A percentile compares a stretch with the other conserved stretches of the same genome.
Evolutionary conservation across 2,888 invertebrate genomes (phyloP).

Genomic region (Eupithecia insigniata): DNA sequence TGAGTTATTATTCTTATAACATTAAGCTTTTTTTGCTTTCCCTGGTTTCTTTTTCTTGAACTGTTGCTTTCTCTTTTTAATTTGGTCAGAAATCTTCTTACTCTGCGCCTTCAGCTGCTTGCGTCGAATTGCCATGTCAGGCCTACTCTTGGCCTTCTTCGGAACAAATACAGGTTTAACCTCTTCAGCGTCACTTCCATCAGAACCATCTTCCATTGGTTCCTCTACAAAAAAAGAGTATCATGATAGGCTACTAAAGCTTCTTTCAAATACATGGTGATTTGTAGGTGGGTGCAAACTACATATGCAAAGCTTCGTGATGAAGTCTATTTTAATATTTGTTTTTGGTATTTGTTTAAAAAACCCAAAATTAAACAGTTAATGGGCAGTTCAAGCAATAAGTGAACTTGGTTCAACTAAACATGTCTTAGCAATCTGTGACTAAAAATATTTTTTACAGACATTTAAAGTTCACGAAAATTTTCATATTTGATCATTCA

Average conservation of each 20-base stretch:
- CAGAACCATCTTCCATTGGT: conserved; percentile 54
- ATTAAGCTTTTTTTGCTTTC: conserved; percentile 33
- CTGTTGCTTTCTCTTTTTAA: conserved; percentile 76
- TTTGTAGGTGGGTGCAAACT: no score
- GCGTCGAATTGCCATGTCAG: conserved; percentile 76
- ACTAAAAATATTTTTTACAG: no score
- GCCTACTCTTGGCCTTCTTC: conserved; percentile 66
- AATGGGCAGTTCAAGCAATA: no score
- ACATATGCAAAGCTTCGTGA: no score
- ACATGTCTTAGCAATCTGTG: no score
- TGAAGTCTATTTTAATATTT: no score
- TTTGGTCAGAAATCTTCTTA: conserved; percentile 77
- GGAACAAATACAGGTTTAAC: conserved; percentile 56
- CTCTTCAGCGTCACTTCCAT: conserved; percentile 48
- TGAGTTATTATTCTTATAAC: background rate
- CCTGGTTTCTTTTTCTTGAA: conserved; percentile 69
- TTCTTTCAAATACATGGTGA: background rate
- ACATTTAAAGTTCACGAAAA: no score
- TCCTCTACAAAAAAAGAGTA: conserved; percentile 61
- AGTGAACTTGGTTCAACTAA: no score
- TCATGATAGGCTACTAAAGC: background rate
- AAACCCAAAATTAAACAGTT: no score
- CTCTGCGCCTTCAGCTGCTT: conserved; percentile 79
- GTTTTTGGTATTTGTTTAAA: no score
- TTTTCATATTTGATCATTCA: no score